These are phyloP conservation scores for Zaprionus lineosus DNA, from an alignment of 2,888 invertebrate genomes.

Conservation along the genomic window DNA sequence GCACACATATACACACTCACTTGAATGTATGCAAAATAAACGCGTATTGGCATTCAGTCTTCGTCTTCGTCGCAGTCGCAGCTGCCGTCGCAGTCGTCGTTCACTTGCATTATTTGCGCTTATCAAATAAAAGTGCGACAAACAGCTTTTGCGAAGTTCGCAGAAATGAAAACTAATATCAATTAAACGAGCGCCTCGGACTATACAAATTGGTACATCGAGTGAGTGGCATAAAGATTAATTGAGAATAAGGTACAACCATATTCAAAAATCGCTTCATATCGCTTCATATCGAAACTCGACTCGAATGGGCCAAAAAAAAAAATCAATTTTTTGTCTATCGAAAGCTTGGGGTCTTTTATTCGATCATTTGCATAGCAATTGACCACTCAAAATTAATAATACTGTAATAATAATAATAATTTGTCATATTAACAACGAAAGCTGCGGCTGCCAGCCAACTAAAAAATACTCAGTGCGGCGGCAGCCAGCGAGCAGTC, in stretches of 20 bases:
- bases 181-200: conserved; percentile 58
- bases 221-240: no score
- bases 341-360: background rate
- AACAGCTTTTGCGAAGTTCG: conserved; percentile 26
- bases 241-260: no score
- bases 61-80: conserved; percentile 7
- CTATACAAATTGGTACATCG: no score
- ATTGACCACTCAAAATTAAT: background rate
- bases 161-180: conserved; percentile 45
- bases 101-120: conserved; percentile 46
- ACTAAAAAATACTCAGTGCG: conserved; percentile 6
- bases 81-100: no score
- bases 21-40: background rate
- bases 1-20: background rate
- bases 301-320: no score
- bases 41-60: background rate
- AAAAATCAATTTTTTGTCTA: no score
- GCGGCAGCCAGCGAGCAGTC: conserved; percentile 33
- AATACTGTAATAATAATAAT: conserved; percentile 2
- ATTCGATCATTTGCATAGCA: background rate
- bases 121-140: conserved; percentile 57
- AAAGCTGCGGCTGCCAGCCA: conserved; percentile 35
- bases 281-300: no score
- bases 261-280: no score
- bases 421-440: conserved; percentile 30